Percentiles rank a stretch among this genome's conserved stretches.
These are phyloP conservation scores for Drosophila nigricruria DNA, from an alignment of 2,888 invertebrate species.

Conservation along the genomic window DNA sequence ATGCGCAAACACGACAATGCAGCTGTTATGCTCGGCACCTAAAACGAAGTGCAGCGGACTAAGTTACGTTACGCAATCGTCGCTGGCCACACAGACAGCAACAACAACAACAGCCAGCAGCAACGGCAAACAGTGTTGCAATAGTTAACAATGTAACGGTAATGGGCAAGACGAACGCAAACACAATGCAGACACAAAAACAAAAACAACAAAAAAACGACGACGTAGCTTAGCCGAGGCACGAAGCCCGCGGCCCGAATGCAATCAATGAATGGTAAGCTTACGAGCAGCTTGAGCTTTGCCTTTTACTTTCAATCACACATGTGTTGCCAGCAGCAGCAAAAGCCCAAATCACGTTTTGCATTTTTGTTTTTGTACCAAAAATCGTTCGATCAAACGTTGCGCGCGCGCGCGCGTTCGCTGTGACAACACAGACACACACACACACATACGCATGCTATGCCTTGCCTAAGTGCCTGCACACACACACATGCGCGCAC, in stretches of 20 bases:
- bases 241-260: constrained; percentile 32
- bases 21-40: constrained; percentile 21
- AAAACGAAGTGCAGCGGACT: constrained; percentile 23
- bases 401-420: constrained; percentile 15
- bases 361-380: constrained; percentile 59
- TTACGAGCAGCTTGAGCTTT: constrained; percentile 70
- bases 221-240: constrained; percentile 23
- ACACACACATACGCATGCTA: constrained; percentile 1
- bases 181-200: constrained; percentile 6
- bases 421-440: constrained; percentile 51
- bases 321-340: constrained; percentile 53
- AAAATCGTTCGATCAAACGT: constrained; percentile 48
- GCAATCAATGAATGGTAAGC: constrained; percentile 76
- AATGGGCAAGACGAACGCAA: constrained; percentile 57
- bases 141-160: constrained; percentile 79
- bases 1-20: constrained; percentile 13
- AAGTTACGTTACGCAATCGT: constrained; percentile 48
- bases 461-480: constrained; percentile 4
- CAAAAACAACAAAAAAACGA: not conserved
- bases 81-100: constrained; percentile 27
- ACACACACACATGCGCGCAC: not conserved
- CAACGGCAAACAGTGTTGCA: constrained; percentile 64
- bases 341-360: constrained; percentile 62
- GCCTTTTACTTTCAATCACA: constrained; percentile 83
- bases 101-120: constrained; percentile 21